Base-by-base conservation (phyloP, 2,113 vertebrate genomes). In the Glaucidium brasilianum region DNA sequence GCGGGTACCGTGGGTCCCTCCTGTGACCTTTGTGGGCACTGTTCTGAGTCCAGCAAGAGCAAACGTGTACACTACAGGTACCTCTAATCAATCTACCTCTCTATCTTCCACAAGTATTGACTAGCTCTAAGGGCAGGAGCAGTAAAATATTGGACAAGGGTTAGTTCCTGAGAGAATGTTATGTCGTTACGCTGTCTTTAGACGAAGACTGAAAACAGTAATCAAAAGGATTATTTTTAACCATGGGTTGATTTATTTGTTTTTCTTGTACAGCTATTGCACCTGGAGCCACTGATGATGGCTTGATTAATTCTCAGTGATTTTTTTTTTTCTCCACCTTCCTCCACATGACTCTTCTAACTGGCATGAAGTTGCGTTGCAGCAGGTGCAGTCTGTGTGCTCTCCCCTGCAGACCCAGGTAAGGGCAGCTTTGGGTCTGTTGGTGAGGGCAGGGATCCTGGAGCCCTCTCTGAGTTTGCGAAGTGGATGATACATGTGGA, bases 211-310 rank as follows among this genome's bases (percentile, higher is more conserved):
- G 92, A 97, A 92, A 91, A 92, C 94, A 96, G 94, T 94, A 96
- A 97, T 97, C 97, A 96, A 96, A 96, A 95, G 67, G 75, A 55
- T 94, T 97, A 95, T 97, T 97, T 97, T 97, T 97, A 97, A 96
- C 92, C 50, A 15, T 85, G 67, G 63, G 77, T 73, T 97, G 96
- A 96, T 96, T 94, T 96, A 96, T 97, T 96, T 97, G 90, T 93
- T 97, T 96, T 96, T 76, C 89, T 94, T 83, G 67, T 90, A 52
- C 66, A 77, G 84, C 87, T 95, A 73, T 95, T 96, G 95, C 91
- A 97, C 89, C 79, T 91, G 94, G 82, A 92, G 75, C 85, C 64
- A 50, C 82, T 88, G 92, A 83, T 93, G 95, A 92, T 97, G 94
- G 89, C 74, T 97, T 97, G 96, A 96, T 95, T 97, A 97, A 95